A percentile compares a stretch with the other conserved stretches of the same genome.
Conservation (phyloP, 1,140 invertebrate genomes). For the Aphis gossypii region DNA sequence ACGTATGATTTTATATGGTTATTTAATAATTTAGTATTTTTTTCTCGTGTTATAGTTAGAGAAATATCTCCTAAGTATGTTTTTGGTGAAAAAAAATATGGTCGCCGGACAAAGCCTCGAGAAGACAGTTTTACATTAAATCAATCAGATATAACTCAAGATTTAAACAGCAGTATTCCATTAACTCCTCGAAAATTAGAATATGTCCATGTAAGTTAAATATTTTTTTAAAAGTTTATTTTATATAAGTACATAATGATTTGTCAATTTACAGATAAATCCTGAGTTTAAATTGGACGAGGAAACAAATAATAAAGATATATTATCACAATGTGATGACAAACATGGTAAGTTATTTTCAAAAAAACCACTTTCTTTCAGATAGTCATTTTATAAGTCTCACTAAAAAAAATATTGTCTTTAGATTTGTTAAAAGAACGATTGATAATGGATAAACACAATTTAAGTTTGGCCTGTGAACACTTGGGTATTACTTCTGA, state of each 20-base stretch:
- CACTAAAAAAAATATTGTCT: neutral
- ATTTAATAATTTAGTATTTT: neutral
- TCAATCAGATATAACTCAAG: slow-evolving; percentile 56
- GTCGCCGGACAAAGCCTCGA: slow-evolving; percentile 71
- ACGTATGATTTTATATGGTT: neutral
- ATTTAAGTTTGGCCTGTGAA: slow-evolving; percentile 50
- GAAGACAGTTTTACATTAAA: slow-evolving; percentile 60
- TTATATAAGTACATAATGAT: neutral
- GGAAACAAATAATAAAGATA: neutral
- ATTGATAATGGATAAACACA: slow-evolving; percentile 46
- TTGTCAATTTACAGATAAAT: neutral
- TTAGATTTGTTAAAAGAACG: slow-evolving; percentile 41
- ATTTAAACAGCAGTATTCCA: slow-evolving; percentile 23
- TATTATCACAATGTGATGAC: slow-evolving; percentile 42
- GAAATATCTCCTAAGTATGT: slow-evolving; percentile 78
- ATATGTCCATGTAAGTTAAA: slow-evolving; percentile 38
- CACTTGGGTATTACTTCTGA: slow-evolving; percentile 37
- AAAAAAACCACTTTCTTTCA: neutral
- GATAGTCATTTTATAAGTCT: neutral
- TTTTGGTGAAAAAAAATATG: slow-evolving; percentile 80
- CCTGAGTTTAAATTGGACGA: slow-evolving; percentile 10
- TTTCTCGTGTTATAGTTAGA: slow-evolving; percentile 63
- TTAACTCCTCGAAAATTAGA: slow-evolving; percentile 18
- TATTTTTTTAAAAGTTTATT: neutral
- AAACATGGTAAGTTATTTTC: slow-evolving; percentile 34